Evolutionary conservation across 2,113 vertebrate species (phyloP).

Genomic region (Oenanthe oenanthe): DNA sequence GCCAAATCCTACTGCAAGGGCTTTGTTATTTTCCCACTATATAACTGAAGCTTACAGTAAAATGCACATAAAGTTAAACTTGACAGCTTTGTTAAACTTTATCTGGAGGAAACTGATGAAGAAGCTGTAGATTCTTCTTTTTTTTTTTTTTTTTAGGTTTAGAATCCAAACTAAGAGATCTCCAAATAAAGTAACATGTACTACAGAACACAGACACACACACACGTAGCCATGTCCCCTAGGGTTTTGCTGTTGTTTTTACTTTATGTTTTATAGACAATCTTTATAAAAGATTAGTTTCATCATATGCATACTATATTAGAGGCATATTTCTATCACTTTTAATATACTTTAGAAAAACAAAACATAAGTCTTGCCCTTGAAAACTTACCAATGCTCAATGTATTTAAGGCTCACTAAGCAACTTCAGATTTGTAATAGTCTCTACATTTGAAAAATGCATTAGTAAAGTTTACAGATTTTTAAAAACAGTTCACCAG

Average conservation of each 20-base stretch:
- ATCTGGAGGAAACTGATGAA: background rate
- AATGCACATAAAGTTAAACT: background rate
- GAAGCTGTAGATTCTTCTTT: background rate
- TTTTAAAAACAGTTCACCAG: conserved; percentile 17
- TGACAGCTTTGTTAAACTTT: background rate
- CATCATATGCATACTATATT: background rate
- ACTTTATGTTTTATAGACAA: background rate
- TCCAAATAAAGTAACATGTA: background rate
- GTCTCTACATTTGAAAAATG: conserved; percentile 21
- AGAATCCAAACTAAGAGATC: background rate
- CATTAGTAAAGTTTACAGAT: conserved; percentile 2
- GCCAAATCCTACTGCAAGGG: background rate
- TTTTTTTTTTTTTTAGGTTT: background rate
- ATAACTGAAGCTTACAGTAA: background rate
- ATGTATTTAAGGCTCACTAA: conserved; percentile 21
- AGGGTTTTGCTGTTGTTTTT: background rate
- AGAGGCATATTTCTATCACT: conserved; percentile 20
- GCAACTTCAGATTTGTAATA: background rate
- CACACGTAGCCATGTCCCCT: background rate
- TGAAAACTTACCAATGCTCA: conserved; percentile 18
- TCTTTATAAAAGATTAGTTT: conserved; percentile 60
- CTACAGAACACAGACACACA: background rate
- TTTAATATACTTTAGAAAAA: conserved; percentile 10
- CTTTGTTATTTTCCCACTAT: background rate
- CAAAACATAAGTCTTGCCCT: background rate